Base-by-base conservation (phyloP, 2,888 invertebrate species). In the Gibbula magus region DNA sequence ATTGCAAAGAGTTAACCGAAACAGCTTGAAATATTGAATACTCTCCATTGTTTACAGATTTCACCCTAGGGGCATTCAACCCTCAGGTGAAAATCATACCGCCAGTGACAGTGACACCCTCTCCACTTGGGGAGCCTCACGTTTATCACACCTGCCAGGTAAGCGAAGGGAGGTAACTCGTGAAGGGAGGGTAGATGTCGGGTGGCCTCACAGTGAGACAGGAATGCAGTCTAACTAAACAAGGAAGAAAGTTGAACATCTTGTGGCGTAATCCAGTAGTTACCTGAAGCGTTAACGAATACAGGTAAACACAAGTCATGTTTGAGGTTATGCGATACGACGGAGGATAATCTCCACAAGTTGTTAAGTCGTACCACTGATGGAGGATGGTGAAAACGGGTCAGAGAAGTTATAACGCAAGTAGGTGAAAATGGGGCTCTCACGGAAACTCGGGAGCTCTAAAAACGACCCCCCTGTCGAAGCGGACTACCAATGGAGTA, bases 401-500 rank as follows among this genome's bases (percentile, higher is more conserved):
- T 29, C 61, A 18, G 61, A 29, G 61, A 25, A 61, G 3, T 25
- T 61, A 25, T 29, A 61, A 61, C 10, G 29, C 56, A n/a, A 25
- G 0, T 25, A 22, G 61, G 25, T 61, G 61, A 61, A 22, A 29
- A 84, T 84, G 84, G 84, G 84, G 4, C 77, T 84, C 35, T 84
- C 84, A 20, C 67, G 80, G 29, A 84, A 84, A 25, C 78, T 84
- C 5, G 84, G 74, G 51, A 18, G 56, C 35, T 78, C 53, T 32
- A 80, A 78, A 52, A 25, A 39, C 25, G 32, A 18, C 18, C 18
- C 32, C 32, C 32, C 67, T 76, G 16, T 32, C 13, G 51, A 75
- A 13, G 82, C 83, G 53, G 83, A 83, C 8, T 86, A 84, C 70
- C 83, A 83, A 54, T 88, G 88, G 88, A 88, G 88, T 77, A 80